phyloP scores from a whole-genome alignment of 2,113 vertebrate genomes.

The Syrrhaptes paradoxus region DNA sequence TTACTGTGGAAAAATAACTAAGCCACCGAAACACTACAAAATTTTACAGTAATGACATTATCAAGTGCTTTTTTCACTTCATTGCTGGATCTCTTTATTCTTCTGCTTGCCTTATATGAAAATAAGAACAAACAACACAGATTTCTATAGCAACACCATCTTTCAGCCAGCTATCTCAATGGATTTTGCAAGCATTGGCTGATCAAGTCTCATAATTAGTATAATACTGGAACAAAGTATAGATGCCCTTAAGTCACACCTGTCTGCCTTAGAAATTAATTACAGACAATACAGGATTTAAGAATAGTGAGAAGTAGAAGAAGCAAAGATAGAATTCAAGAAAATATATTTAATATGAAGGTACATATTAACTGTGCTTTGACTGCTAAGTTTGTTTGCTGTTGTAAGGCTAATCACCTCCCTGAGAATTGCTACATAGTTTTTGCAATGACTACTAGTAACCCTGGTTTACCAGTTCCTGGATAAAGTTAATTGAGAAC shows the following conservation, averaged over 20 bases:
- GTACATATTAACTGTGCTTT: neutral
- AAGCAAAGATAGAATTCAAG: neutral
- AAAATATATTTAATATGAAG: neutral
- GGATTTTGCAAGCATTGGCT: neutral
- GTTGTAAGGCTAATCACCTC: neutral
- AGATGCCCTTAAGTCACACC: neutral
- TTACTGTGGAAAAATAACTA: conserved; percentile 29
- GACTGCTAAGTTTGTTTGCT: neutral
- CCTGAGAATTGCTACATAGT: neutral
- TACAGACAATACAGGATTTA: neutral
- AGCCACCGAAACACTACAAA: neutral
- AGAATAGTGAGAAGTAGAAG: neutral
- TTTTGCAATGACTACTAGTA: neutral
- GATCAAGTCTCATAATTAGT: neutral
- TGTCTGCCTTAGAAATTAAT: neutral
- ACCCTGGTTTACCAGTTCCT: neutral
- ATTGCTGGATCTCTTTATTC: neutral
- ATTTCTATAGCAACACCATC: neutral
- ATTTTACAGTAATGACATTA: neutral
- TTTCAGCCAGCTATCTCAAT: neutral
- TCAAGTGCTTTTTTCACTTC: neutral
- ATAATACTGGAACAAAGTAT: neutral
- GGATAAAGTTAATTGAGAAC: neutral
- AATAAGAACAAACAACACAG: neutral
- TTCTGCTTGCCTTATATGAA: neutral